Evolutionary conservation across 2,797 vertebrate genomes (phyloP).

Genomic region (Acridotheres tristis): DNA sequence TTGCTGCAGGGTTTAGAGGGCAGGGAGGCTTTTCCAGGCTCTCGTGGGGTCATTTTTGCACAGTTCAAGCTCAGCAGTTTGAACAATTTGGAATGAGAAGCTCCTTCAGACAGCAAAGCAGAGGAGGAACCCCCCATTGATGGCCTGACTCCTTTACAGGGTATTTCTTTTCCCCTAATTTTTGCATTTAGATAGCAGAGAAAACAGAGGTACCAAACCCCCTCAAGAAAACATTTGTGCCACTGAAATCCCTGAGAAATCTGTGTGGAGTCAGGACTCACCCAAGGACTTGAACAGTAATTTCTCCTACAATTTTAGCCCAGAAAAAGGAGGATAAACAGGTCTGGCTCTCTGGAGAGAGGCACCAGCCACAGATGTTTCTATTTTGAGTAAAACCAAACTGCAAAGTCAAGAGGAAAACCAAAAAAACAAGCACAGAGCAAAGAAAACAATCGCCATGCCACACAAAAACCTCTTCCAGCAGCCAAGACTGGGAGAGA

Average conservation of each 20-base stretch:
- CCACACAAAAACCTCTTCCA: background rate
- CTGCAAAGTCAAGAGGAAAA: background rate
- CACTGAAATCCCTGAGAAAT: background rate
- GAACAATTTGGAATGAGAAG: background rate
- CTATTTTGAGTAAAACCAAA: conserved; percentile 15
- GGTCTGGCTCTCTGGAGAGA: background rate
- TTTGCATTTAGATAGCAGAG: background rate
- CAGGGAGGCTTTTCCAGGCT: background rate
- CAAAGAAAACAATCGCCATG: background rate
- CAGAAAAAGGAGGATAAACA: background rate
- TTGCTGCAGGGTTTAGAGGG: background rate
- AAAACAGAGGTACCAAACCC: background rate
- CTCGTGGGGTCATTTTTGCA: background rate
- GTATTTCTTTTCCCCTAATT: background rate
- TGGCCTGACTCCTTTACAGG: background rate
- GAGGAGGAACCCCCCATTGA: background rate
- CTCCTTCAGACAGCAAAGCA: background rate
- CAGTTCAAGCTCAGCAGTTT: background rate
- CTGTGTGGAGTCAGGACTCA: background rate
- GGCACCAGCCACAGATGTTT: background rate
- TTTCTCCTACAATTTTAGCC: background rate
- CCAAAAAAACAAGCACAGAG: background rate
- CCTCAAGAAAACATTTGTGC: background rate
- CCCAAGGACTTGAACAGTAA: background rate
- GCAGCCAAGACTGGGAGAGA: background rate